Evolutionary conservation across 1,140 invertebrate species (phyloP), one percentile per base, ranked within the genome.

Genomic region (Lepidotrigona ventralis): DNA sequence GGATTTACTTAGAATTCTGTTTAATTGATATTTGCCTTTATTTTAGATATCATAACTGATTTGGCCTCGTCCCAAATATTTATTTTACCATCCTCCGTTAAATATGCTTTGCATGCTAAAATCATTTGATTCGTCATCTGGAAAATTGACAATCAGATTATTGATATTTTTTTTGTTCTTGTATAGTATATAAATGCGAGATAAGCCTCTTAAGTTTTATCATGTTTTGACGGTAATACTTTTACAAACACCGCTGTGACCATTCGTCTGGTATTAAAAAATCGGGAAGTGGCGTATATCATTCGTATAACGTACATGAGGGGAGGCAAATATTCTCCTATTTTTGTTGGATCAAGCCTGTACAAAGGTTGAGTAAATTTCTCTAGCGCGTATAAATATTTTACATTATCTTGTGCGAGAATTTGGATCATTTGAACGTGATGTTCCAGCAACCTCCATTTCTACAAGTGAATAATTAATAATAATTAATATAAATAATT

Each of bases 361-460:
- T 98, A 98, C 26, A 99, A 94, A 0, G 97, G 97, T 89, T 97
- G 96, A 90, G 97, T 98, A 92, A 97, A 98, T 92, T 97, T 97
- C 91, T 98, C 97, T 84, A 99, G 94, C 66, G 97, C 96, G 89
- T 98, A 97, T 75, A 99, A 95, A 93, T 98, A 98, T 89, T 97
- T 97, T 0, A 98, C 96, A 93, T 98, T 99, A 93, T 98, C 98
- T 90, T 96, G 96, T 1, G 98, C 96, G 93, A 98, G 97, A 91
- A 98, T 98, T 85, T 96, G 95, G 81, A 96, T 95, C 79, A 96
- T 95, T 23, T 96, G 97, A 2, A 98, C 95, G 86, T 96, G 94
- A 86, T 95, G 95, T 84, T 97, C 96, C 60, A 97, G 93, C 87
- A 96, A 95, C 87, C 96, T 96, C 98, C 98, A 98, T 94, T 96